Evolutionary conservation across 2,797 vertebrate species (phyloP).

Genomic region (Scleropages formosus): DNA sequence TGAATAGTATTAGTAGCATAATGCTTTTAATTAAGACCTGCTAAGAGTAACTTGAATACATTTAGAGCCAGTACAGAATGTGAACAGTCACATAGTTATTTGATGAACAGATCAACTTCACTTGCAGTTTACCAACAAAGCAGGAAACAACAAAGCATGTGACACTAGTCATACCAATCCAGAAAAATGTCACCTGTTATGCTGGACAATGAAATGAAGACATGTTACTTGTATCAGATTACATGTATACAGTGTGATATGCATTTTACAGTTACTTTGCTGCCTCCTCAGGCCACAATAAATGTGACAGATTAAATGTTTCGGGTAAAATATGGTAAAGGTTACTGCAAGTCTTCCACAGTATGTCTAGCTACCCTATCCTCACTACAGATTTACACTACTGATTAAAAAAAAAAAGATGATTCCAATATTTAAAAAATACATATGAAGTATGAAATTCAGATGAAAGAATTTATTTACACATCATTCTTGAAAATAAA

Average conservation of each 20-base stretch:
- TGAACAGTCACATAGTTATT: neutral
- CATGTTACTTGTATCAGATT: too few relatives aligned
- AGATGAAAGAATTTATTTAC: neutral
- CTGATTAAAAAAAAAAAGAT: neutral
- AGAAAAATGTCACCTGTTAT: too few relatives aligned
- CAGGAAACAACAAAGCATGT: too few relatives aligned
- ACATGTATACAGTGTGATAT: too few relatives aligned
- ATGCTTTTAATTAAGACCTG: neutral
- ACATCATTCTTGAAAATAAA: neutral
- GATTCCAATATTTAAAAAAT: neutral
- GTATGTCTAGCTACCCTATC: neutral
- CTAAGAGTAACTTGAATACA: neutral
- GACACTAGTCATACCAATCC: too few relatives aligned
- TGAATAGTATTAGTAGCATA: neutral
- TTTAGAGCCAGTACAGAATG: neutral
- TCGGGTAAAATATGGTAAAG: neutral
- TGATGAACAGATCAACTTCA: too few relatives aligned
- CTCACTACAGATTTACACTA: too few relatives aligned
- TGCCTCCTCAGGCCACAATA: too few relatives aligned
- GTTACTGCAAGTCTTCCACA: neutral
- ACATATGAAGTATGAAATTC: neutral
- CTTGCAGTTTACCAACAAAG: too few relatives aligned
- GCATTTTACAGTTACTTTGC: too few relatives aligned
- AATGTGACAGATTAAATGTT: neutral
- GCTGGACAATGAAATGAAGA: too few relatives aligned